Evolutionary conservation across 2,888 invertebrate genomes (phyloP).

Genomic region (Kuschelorhynchus macadamiae): DNA sequence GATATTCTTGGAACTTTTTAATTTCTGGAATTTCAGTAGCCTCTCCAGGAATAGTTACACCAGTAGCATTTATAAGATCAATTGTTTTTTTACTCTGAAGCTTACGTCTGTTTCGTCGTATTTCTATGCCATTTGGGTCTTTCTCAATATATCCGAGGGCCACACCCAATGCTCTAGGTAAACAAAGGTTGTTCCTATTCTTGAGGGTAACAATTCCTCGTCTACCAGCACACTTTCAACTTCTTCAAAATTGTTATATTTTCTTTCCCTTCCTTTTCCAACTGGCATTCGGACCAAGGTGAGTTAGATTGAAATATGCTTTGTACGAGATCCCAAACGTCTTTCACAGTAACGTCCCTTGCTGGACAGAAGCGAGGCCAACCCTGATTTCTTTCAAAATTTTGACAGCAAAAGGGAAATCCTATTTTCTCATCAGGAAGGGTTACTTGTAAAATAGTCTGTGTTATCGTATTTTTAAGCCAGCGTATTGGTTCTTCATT

Average conservation of each 20-base stretch:
- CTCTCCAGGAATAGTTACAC: not conserved
- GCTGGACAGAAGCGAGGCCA: too few relatives aligned
- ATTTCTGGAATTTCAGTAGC: not conserved
- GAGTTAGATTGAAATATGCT: too few relatives aligned
- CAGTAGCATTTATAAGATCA: not conserved
- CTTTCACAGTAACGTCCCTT: too few relatives aligned
- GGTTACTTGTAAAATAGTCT: too few relatives aligned
- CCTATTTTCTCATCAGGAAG: too few relatives aligned
- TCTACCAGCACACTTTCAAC: not conserved
- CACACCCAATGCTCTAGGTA: not conserved
- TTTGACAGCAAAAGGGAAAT: too few relatives aligned
- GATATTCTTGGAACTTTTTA: not conserved
- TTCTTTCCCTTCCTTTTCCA: not conserved
- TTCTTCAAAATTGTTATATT: not conserved
- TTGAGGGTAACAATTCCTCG: not conserved
- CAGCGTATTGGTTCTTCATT: too few relatives aligned
- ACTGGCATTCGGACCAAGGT: not conserved
- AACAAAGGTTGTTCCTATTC: constrained; percentile 2
- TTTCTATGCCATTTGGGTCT: too few relatives aligned
- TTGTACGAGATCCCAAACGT: too few relatives aligned
- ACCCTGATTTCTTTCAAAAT: too few relatives aligned
- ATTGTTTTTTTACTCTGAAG: not conserved
- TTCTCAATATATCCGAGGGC: not conserved
- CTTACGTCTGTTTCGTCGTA: too few relatives aligned
- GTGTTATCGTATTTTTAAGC: too few relatives aligned